phyloP scores from a whole-genome alignment of 2,113 vertebrate genomes.

The Pungitius pungitius region DNA sequence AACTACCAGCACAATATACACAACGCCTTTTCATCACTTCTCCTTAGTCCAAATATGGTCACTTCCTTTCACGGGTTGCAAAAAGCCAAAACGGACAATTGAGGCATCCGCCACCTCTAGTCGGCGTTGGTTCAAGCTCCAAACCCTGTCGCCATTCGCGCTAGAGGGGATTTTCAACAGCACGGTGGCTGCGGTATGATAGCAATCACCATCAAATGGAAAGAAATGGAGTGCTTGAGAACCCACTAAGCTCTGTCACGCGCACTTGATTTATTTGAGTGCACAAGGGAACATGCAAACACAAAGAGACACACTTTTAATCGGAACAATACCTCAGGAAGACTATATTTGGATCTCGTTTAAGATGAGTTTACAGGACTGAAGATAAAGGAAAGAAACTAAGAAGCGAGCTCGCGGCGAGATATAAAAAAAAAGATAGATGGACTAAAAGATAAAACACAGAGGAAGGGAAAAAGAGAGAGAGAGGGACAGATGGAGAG shows the following conservation, averaged over 20 bases:
- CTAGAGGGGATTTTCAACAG: slow-evolving; percentile 19
- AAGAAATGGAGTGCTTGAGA: slow-evolving; percentile 12
- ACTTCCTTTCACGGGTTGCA: neutral
- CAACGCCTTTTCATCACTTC: neutral
- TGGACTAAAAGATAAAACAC: slow-evolving; percentile 29
- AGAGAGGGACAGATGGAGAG: slow-evolving; percentile 75
- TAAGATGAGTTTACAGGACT: slow-evolving; percentile 13
- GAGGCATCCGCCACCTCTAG: neutral
- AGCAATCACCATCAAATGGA: slow-evolving; percentile 1
- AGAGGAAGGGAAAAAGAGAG: slow-evolving; percentile 16
- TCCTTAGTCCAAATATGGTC: neutral
- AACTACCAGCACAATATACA: neutral
- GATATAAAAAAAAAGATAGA: slow-evolving; percentile 5
- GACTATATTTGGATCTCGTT: slow-evolving; percentile 24
- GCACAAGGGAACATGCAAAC: slow-evolving; percentile 13
- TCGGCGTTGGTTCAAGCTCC: slow-evolving; percentile 10
- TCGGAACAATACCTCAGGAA: slow-evolving; percentile 34
- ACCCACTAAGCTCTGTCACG: slow-evolving; percentile 23
- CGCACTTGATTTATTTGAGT: neutral
- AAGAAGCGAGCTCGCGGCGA: neutral
- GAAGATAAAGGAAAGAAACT: neutral
- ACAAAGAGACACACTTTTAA: slow-evolving; percentile 14
- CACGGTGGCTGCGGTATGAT: neutral
- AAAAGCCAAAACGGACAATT: neutral
- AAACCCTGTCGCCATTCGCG: neutral